These are phyloP conservation scores for Nycticebus coucang DNA, from an alignment of 2,113 vertebrate species.

Conservation along the genomic window DNA sequence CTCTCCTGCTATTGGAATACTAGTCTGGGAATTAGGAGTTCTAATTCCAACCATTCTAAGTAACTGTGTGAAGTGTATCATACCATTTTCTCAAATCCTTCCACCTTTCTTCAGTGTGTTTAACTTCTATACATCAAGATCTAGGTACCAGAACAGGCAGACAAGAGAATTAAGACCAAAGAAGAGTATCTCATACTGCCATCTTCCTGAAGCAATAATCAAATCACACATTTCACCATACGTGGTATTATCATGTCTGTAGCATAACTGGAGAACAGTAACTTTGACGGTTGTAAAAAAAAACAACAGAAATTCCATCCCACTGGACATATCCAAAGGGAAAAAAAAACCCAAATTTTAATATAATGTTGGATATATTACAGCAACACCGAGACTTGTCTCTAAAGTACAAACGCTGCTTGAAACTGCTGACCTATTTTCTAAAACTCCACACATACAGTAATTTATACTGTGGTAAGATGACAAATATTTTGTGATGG, in stretches of 20 bases:
- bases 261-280: slow-evolving; percentile 27
- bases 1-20: background rate
- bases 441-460: background rate
- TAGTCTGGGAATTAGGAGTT: background rate
- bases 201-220: background rate
- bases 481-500: background rate
- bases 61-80: background rate
- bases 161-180: slow-evolving; percentile 17
- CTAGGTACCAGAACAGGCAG: background rate
- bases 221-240: background rate
- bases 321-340: background rate
- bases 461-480: background rate
- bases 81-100: slow-evolving; percentile 25
- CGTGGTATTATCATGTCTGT: background rate
- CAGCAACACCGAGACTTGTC: background rate
- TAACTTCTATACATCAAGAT: slow-evolving; percentile 26
- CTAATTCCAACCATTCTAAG: background rate
- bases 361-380: background rate
- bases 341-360: slow-evolving; percentile 3
- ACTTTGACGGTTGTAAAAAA: background rate
- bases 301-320: background rate
- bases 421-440: background rate
- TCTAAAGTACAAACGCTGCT: background rate
- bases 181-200: slow-evolving; percentile 2
- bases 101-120: background rate